Evolutionary conservation across 2,888 invertebrate genomes (phyloP), one percentile per base, ranked within the genome.

Genomic region (Allygus modestus): DNA sequence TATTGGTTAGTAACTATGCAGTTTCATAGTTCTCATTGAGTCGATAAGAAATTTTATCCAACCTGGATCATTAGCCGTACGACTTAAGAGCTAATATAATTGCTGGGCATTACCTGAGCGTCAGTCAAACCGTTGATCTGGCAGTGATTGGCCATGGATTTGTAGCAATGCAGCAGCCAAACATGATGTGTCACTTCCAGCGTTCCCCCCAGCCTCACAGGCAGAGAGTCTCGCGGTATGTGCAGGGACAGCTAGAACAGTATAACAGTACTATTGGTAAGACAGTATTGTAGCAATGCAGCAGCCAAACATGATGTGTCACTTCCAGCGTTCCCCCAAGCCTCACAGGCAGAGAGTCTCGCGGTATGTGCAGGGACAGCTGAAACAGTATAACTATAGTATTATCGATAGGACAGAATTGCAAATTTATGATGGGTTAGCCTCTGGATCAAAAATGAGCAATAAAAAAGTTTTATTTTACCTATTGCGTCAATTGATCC

Each of bases 301-400:
- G 92, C 90, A 95, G 93, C 99, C 98, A 99, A 91, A 95, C 94
- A 90, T 94, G 94, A 94, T 99, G 98, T 92, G 98, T 96, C 89
- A 96, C 93, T 89, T 94, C 94, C 90, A 97, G 94, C 88, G 94
- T 94, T 88, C 98, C 98, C 89, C 98, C 98, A 89, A 99, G 94
- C 90, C 96, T 95, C 88, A 93, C 92, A 88, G 99, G 98, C 91
- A 99, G 93, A 89, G 97, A 95, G 90, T 96, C 95, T 89, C 94
- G 93, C 84, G 98, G 97, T 90, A 99, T 96, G 94, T 99, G 98
- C 89, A 94, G 93, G 87, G 94, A 94, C 88, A 99, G 93, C 91
- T 92, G 89, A 46, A 86, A 87, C 83, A 84, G n/a, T n/a, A n/a
- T n/a, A n/a, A n/a, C n/a, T n/a, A n/a, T n/a, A n/a, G n/a, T n/a